Evolutionary conservation across 2,888 invertebrate genomes (phyloP), one percentile per base, ranked within the genome.

Genomic region (Amphipoea oculea): DNA sequence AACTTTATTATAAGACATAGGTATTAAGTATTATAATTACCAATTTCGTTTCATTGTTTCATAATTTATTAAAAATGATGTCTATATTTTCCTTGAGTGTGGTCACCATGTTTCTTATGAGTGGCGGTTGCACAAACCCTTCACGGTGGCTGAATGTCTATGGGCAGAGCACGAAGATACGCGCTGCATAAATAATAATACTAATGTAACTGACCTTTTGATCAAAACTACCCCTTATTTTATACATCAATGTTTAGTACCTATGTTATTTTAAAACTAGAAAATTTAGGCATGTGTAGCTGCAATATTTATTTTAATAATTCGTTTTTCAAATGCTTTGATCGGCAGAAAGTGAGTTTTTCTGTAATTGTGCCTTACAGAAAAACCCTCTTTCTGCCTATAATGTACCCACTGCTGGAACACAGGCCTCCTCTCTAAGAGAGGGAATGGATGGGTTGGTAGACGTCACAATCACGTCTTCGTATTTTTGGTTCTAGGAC

Each of bases 41-140:
- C 11, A 5, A 40, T 5, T 23, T 9, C 7, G 29, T 51, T 51
- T 36, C 29, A 6, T 36, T 36, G 20, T 51, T 36, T 62, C 20
- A 40, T 17, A n/a, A 11, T 67, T 51, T 23, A n/a, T 74, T 20
- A 17, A 40, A 66, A 12, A 5, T 57, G 4, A 74, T 42, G n/a
- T 36, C 23, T 40, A 6, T 70, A 60, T n/a, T n/a, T 60, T 12
- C 54, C 12, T 29, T 1, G 7, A n/a, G n/a, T 71, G 60, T 87
- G 85, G 85, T 80, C 72, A 87, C 80, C 70, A 5, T 65, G 62
- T 42, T 42, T 57, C 87, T 84, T 80, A 67, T 68, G 85, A 80
- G 72, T 74, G 45, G 75, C 84, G 69, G 78, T 87, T 86, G 78
- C 85, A 86, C 76, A 81, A 87, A 86, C 85, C 74, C 76, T 86